Base-by-base conservation (phyloP, 35 echinoderm and acorn worm species). In the Eucidaris tribuloides region DNA sequence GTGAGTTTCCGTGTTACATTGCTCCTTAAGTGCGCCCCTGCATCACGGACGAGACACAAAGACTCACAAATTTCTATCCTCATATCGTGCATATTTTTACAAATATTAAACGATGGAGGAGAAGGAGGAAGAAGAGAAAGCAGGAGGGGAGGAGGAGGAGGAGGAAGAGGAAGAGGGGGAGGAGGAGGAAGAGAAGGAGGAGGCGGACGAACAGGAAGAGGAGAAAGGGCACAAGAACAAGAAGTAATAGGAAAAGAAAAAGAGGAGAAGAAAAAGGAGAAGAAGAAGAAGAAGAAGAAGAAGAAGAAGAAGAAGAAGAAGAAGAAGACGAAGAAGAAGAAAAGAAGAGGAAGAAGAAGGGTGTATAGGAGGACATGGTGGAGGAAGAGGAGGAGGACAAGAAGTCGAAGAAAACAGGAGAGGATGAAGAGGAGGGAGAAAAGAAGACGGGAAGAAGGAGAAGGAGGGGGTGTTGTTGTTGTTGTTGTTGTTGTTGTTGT, bases 21-120 rank as follows among this genome's bases (percentile, higher is more conserved):
- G 94, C 38, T 97, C 94, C 62, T 97, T 97, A 3, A 97, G 56
- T 5, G 92, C 77, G 39, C 94, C 94, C 17, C 94, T 97, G 55
- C 17, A 88, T 33, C 59, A 28, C 32, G 30, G 42, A 19, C 42
- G 20, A 80, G 57, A 80, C 23, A 57, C 6, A 80, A 24, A 57
- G 20, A 80, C 7, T 62, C 5, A 62, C 7, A 25, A 62, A 62
- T 25, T 7, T 62, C 13, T 13, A n/a, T n/a, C 13, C 13, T 55
- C 13, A 14, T 55, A 55, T 14, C n/a, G 50, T 14, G n/a, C 13
- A 55, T n/a, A 55, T 55, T 55, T 55, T 55, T 14, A 14, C 50
- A 55, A 22, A 55, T 22, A 55, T 22, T 55, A n/a, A n/a, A n/a
- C n/a, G n/a, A n/a, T n/a, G n/a, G n/a, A n/a, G n/a, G n/a, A n/a